Conservation (phyloP, 2,888 invertebrate species). For the Pollenia griseotomentosa region DNA sequence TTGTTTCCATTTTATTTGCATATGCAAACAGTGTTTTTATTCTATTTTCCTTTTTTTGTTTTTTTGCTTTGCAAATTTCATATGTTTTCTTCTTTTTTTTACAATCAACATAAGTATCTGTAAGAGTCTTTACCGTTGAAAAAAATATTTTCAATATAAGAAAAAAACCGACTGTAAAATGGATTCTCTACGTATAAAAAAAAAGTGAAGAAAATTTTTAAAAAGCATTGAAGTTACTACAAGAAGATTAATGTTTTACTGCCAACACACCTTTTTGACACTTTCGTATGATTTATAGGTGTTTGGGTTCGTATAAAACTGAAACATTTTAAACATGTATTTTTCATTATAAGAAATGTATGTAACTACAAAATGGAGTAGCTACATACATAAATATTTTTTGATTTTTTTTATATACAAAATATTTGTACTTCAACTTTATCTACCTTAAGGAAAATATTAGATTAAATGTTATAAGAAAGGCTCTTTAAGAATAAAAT, state of each 20-base stretch:
- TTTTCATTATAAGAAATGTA: constrained; percentile 37
- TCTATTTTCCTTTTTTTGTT: constrained; percentile 1
- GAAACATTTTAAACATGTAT: constrained; percentile 39
- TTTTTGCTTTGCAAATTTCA: neutral
- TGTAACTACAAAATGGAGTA: neutral
- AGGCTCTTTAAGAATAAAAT: too few relatives aligned
- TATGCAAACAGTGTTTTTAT: constrained; percentile 8
- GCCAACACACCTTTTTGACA: constrained; percentile 69
- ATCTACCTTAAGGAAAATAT: too few relatives aligned
- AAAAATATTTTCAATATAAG: too few relatives aligned
- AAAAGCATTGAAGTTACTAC: constrained; percentile 45
- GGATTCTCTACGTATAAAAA: constrained; percentile 19
- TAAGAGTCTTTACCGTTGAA: too few relatives aligned
- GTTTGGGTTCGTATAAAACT: constrained; percentile 53
- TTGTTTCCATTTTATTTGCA: constrained; percentile 40
- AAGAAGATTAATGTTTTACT: constrained; percentile 69
- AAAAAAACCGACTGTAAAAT: neutral
- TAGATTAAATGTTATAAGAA: too few relatives aligned
- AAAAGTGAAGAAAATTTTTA: neutral
- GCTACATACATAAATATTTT: neutral
- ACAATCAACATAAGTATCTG: neutral
- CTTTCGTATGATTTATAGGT: constrained; percentile 69
- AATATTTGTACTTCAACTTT: too few relatives aligned
- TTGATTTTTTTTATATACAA: too few relatives aligned
- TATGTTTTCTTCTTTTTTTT: neutral